Conservation (phyloP, 2,797 vertebrate genomes). For the Emys orbicularis region DNA sequence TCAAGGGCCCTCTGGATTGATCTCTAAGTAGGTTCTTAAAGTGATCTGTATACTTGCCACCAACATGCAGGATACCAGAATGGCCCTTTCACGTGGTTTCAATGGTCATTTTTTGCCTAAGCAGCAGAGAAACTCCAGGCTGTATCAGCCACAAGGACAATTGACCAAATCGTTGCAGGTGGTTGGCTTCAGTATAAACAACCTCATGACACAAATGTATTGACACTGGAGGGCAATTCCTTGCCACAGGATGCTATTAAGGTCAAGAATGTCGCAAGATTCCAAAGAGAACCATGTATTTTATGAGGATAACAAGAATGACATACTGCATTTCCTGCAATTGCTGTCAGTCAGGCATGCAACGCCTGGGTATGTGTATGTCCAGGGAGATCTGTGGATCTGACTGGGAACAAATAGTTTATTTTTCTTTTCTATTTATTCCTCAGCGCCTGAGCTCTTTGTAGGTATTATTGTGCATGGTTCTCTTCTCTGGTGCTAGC, state of each 20-base stretch:
- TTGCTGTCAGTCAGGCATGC: not conserved
- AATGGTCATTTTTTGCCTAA: not conserved
- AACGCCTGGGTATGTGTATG: not conserved
- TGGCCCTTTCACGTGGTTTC: not conserved
- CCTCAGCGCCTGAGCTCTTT: not conserved
- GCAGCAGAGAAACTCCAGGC: not conserved
- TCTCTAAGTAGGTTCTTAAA: not conserved
- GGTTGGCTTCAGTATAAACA: not conserved
- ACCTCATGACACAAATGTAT: not conserved
- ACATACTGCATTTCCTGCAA: not conserved
- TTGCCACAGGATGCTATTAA: not conserved
- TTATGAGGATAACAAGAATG: not conserved
- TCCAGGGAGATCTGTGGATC: not conserved
- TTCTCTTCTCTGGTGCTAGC: not conserved
- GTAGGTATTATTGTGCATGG: not conserved
- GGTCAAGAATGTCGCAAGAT: not conserved
- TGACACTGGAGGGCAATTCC: not conserved
- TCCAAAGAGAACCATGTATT: no score
- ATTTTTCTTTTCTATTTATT: not conserved
- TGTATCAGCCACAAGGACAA: not conserved
- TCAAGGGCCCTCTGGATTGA: not conserved
- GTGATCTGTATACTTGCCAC: not conserved
- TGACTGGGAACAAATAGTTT: not conserved
- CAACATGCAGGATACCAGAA: not conserved
- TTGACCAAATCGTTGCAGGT: not conserved